phyloP scores from a whole-genome alignment of 2,113 vertebrate genomes.

The Nymphicus hollandicus region DNA sequence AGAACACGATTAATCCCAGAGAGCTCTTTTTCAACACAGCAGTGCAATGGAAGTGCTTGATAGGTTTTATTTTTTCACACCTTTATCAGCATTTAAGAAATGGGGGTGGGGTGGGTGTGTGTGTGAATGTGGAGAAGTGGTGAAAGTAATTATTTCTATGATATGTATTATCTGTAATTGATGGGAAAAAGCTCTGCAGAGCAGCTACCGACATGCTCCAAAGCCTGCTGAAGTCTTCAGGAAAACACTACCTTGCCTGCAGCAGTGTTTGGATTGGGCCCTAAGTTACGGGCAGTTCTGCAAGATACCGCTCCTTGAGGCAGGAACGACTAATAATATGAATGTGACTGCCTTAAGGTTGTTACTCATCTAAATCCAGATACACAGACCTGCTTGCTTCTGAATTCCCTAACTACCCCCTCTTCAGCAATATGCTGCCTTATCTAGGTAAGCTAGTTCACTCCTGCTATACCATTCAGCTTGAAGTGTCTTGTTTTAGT shows the following conservation, averaged over 20 bases:
- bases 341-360: neutral
- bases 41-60: neutral
- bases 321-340: neutral
- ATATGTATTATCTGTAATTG: neutral
- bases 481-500: neutral
- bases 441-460: neutral
- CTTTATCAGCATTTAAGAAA: neutral
- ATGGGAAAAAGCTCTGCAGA: neutral
- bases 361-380: neutral
- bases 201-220: neutral
- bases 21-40: neutral
- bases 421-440: neutral
- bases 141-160: neutral
- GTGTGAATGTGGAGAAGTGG: neutral
- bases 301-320: neutral
- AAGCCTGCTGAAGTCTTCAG: neutral
- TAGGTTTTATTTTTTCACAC: neutral
- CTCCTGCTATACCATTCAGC: neutral
- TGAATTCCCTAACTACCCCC: neutral
- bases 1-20: neutral
- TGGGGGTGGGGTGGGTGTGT: fast-evolving
- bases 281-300: neutral
- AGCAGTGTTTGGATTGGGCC: neutral
- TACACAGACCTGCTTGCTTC: neutral
- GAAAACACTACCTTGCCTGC: neutral